Base-by-base conservation (phyloP, 2,113 vertebrate species). In the Rutilus rutilus region DNA sequence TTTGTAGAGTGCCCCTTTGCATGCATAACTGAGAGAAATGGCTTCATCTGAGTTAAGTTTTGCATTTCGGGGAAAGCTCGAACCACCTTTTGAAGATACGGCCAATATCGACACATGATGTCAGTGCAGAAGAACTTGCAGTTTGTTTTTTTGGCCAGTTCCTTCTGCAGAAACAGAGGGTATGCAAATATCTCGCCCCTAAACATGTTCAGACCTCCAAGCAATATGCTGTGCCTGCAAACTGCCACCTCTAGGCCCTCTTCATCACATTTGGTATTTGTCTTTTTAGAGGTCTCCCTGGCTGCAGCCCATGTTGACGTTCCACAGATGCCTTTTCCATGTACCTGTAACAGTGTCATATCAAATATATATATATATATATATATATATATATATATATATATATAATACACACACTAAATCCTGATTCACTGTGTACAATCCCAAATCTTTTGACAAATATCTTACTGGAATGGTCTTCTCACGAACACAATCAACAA, bases 191-290 rank as follows among this genome's bases (percentile, higher is more conserved):
- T 87, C 23, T 79, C 75, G 1, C 71, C 77, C 19, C 75, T 54
- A 45, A 33, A 73, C 77, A 86, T 86, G 65, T 87, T 87, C 74
- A 84, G 82, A 21, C 73, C 74, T 62, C 19, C n/a, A 11, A 83
- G 80, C 27, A 83, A 45, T 33, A 83, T 64, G 75, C 62, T 17
- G 23, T 85, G 86, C 12, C 76, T 47, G 42, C 82, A 87, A n/a
- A 85, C 82, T 62, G 82, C 76, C 21, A 84, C 57, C 59, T 87
- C 82, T 12, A 84, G 50, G 47, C 86, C 64, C 25, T 74, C 86
- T 79, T 84, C 75, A 50, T 87, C 86, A 36, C 42, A 27, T 50
- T 78, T 87, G 4, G 7, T 17, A 9, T 52, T 77, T 52, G 52
- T 54, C 39, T 65, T 74, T 6, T 71, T 82, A 23, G 71, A 62